Evolutionary conservation across 2,888 invertebrate species (phyloP).

Genomic region (Tachina grossa): DNA sequence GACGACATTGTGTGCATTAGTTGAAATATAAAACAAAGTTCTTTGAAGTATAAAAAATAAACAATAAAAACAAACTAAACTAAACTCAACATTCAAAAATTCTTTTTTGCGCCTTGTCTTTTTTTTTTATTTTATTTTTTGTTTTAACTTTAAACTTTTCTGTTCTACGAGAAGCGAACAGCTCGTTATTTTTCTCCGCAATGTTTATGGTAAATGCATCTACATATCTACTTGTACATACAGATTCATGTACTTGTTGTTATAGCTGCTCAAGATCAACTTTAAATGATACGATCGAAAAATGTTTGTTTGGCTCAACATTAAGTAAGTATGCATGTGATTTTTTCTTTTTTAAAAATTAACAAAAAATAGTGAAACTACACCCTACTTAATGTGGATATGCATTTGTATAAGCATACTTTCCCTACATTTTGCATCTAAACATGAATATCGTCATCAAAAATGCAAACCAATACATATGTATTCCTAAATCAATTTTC

Average conservation of each 20-base stretch:
- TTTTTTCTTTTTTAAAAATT: conserved; percentile 40
- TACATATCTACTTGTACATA: conserved; percentile 10
- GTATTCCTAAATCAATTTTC: no score
- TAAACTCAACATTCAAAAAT: conserved; percentile 34
- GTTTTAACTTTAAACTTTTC: conserved; percentile 50
- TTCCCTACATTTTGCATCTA: no score
- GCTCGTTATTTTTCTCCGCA: conserved; percentile 18
- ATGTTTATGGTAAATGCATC: conserved; percentile 52
- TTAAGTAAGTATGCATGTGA: conserved; percentile 13
- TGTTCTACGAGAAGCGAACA: conserved; percentile 33
- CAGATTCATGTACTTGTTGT: conserved; percentile 16
- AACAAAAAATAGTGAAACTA: not conserved
- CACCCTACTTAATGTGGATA: no score
- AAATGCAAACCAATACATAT: no score
- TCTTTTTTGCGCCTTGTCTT: conserved; percentile 32
- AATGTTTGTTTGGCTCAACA: conserved; percentile 48
- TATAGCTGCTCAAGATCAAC: conserved; percentile 25
- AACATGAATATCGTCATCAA: no score
- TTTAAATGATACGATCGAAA: conserved; percentile 32
- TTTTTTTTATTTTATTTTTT: not conserved
- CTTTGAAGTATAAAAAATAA: conserved; percentile 5
- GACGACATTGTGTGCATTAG: conserved; percentile 30
- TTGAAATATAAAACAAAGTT: conserved; percentile 37
- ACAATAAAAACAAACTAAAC: conserved; percentile 19
- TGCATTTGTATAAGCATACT: no score